Percentiles rank a stretch among this genome's conserved stretches.
Evolutionary conservation across 2,797 vertebrate species (phyloP).

Genomic region (Eremophila alpestris): DNA sequence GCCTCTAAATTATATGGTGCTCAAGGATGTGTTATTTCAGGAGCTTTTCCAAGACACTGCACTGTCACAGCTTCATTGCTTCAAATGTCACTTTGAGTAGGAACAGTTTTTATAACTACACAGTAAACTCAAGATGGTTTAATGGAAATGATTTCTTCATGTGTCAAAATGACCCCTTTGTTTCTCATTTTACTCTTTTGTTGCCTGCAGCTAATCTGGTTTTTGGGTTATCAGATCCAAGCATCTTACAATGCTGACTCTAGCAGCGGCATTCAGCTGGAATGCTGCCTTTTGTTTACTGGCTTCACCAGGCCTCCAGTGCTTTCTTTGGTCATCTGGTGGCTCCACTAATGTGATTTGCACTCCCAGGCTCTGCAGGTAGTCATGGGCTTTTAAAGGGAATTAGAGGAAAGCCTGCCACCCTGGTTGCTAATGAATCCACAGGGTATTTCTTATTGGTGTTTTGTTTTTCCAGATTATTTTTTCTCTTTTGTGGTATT

Average conservation of each 20-base stretch:
- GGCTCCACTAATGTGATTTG: slow-evolving; percentile 88
- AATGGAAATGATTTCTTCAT: slow-evolving; percentile 97
- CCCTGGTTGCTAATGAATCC: slow-evolving; percentile 81
- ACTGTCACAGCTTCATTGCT: slow-evolving; percentile 59
- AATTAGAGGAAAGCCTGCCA: slow-evolving; percentile 82
- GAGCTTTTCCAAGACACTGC: slow-evolving; percentile 35
- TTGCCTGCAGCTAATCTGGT: slow-evolving; percentile 87
- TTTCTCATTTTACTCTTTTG: slow-evolving; percentile 86
- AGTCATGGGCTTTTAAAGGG: slow-evolving; percentile 85
- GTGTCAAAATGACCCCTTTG: slow-evolving; percentile 95
- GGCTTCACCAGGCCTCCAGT: slow-evolving; percentile 79
- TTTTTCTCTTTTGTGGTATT: not conserved
- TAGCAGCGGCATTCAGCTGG: slow-evolving; percentile 88
- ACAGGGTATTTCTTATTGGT: slow-evolving; percentile 36
- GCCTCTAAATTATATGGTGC: slow-evolving; percentile 71
- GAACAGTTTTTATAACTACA: slow-evolving; percentile 85
- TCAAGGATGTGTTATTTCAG: slow-evolving; percentile 49
- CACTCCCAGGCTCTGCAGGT: slow-evolving; percentile 91
- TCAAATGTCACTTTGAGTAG: slow-evolving; percentile 75
- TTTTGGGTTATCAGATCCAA: slow-evolving; percentile 76
- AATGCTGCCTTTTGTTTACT: slow-evolving; percentile 89
- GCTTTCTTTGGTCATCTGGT: slow-evolving; percentile 86
- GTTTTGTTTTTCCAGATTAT: slow-evolving; percentile 32
- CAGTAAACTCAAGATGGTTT: slow-evolving; percentile 87
- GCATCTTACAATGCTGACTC: slow-evolving; percentile 81